Conservation (phyloP, 2,113 vertebrate genomes). For the Calypte anna region DNA sequence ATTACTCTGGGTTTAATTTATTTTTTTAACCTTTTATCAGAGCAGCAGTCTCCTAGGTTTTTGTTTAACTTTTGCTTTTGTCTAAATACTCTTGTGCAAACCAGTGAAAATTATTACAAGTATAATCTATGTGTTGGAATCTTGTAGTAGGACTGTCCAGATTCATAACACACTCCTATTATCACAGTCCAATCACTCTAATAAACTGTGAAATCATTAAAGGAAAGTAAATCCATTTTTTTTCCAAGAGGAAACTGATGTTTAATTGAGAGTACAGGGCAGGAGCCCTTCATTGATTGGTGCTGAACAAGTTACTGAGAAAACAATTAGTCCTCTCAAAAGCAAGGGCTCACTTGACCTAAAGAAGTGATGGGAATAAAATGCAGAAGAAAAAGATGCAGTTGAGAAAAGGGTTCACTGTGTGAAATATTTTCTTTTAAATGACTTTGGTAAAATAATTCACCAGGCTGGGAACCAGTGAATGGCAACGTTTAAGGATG, state of each 20-base stretch:
- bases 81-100: neutral
- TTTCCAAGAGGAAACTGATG: neutral
- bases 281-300: neutral
- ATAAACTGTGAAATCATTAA: neutral
- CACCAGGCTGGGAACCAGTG: neutral
- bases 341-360: neutral
- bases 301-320: neutral
- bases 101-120: neutral
- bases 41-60: neutral
- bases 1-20: fast-evolving
- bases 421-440: neutral
- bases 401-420: neutral
- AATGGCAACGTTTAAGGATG: neutral
- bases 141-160: neutral
- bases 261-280: neutral
- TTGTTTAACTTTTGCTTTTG: neutral
- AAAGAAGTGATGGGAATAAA: neutral
- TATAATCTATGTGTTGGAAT: neutral
- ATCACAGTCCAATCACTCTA: neutral
- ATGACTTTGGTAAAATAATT: neutral
- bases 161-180: neutral
- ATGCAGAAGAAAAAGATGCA: conserved; percentile 20
- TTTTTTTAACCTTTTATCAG: neutral
- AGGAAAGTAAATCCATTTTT: neutral
- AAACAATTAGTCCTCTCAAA: conserved; percentile 32